These are phyloP conservation scores for Dryobates pubescens DNA, from an alignment of 2,797 vertebrate species.

Conservation along the genomic window DNA sequence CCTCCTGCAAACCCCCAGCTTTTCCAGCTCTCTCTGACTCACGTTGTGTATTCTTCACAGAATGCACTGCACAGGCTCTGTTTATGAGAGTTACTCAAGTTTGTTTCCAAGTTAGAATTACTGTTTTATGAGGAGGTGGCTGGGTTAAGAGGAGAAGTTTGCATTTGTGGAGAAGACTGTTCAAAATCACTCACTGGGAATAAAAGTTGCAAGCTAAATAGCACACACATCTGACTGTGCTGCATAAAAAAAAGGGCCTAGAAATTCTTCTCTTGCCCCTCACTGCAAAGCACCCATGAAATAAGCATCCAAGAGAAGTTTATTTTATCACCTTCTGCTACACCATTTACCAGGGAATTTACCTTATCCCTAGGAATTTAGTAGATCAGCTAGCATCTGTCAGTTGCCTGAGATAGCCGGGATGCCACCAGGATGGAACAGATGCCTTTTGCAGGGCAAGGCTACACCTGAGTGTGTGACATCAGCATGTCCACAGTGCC, in stretches of 20 bases:
- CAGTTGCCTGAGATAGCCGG: background rate
- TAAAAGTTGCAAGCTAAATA: background rate
- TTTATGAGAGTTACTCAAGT: slow-evolving; percentile 15
- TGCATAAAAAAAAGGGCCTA: background rate
- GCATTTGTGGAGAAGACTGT: background rate
- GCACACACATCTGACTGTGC: background rate
- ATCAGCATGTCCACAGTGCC: background rate
- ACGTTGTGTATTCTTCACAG: background rate
- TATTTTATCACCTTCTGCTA: background rate
- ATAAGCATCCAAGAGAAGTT: background rate
- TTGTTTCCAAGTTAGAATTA: slow-evolving; percentile 13
- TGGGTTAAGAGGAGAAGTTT: background rate
- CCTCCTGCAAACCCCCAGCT: background rate
- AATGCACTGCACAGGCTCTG: background rate
- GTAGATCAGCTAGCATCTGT: background rate
- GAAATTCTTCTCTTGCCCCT: background rate
- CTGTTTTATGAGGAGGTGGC: background rate
- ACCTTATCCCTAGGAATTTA: background rate
- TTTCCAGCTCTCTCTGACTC: slow-evolving; percentile 23
- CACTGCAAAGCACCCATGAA: background rate
- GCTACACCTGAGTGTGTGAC: background rate
- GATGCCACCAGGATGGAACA: background rate
- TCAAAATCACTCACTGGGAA: background rate
- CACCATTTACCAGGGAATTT: background rate
- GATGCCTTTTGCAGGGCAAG: background rate